Conservation (phyloP, 2,888 invertebrate genomes). For the Calameuta idolon region DNA sequence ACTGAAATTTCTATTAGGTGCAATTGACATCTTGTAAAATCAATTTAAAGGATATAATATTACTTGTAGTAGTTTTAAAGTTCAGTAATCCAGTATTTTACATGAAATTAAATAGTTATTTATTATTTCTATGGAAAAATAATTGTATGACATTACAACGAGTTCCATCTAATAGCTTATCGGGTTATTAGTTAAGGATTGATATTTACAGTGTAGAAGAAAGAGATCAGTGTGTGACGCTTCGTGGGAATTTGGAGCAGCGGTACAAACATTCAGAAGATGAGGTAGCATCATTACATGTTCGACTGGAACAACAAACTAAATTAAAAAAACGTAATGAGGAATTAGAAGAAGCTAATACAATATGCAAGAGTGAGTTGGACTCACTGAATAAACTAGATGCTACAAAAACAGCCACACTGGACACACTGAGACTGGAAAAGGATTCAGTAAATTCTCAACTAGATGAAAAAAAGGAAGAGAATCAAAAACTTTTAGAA, state of each 20-base stretch:
- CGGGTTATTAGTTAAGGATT: background rate
- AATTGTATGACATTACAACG: background rate
- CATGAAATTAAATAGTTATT: background rate
- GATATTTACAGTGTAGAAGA: conserved; percentile 56
- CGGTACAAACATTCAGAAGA: conserved; percentile 50
- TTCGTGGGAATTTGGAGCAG: conserved; percentile 47
- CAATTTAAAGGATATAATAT: background rate
- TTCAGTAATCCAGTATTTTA: background rate
- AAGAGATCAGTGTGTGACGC: conserved; percentile 58
- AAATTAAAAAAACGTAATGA: conserved; percentile 48
- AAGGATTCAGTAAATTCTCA: conserved; percentile 47
- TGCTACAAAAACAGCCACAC: conserved; percentile 46
- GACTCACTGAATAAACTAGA: conserved; percentile 55
- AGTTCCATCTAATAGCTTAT: background rate
- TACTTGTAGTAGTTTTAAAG: background rate
- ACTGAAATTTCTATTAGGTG: background rate
- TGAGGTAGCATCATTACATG: conserved; percentile 49
- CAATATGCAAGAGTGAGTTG: conserved; percentile 55
- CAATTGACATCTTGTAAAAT: background rate
- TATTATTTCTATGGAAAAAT: background rate
- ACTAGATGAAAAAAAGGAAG: conserved; percentile 44
- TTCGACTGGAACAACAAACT: conserved; percentile 51
- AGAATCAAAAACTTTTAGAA: conserved; percentile 51
- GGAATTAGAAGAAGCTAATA: conserved; percentile 50
- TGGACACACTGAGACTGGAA: conserved; percentile 55